Conservation (phyloP, 2,888 invertebrate species). For the Gortyna flavago region DNA sequence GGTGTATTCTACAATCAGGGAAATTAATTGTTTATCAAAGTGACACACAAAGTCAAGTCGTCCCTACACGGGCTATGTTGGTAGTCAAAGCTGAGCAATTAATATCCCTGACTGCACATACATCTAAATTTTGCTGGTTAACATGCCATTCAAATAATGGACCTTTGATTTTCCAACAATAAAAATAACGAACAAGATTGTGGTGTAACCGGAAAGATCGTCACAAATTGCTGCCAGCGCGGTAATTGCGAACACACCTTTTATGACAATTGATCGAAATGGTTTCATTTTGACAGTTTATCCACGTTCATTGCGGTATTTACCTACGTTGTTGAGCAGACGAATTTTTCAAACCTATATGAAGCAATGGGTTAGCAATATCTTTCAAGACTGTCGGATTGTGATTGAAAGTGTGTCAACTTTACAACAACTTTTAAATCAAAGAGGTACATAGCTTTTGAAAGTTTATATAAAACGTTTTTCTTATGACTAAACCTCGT, state of each 20-base stretch:
- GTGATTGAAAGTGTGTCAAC: not conserved
- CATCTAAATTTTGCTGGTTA: not conserved
- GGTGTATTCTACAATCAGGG: not conserved
- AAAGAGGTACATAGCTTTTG: not conserved
- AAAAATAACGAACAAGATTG: not conserved
- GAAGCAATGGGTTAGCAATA: not conserved
- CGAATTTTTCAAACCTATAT: not conserved
- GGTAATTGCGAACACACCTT: not conserved
- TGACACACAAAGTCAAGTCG: not conserved
- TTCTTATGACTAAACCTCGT: not conserved
- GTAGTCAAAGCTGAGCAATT: not conserved
- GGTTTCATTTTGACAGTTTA: not conserved
- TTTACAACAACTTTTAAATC: not conserved
- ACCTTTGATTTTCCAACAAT: not conserved
- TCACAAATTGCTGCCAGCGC: too few relatives aligned
- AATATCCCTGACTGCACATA: not conserved
- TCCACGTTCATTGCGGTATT: not conserved
- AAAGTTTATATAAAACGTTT: not conserved
- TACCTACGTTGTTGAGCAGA: not conserved
- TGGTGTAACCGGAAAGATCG: not conserved
- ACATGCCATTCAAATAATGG: not conserved
- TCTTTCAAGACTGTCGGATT: not conserved
- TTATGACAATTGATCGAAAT: not conserved
- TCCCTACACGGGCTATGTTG: not conserved
- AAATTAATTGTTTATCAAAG: too few relatives aligned